Base-by-base conservation (phyloP, 2,113 vertebrate species). In the Eurystomus gularis region DNA sequence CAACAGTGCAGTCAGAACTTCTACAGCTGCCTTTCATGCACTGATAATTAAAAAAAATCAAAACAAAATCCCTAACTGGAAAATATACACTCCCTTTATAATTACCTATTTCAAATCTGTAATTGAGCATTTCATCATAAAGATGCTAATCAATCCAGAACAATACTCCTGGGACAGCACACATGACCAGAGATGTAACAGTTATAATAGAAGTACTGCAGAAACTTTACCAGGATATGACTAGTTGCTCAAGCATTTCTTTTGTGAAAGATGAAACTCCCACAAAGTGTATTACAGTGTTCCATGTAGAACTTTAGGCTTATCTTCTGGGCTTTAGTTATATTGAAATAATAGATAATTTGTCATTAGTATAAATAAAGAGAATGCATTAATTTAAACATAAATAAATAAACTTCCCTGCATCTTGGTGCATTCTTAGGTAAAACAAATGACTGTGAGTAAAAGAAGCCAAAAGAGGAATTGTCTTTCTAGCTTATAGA, bases 101-200 rank as follows among this genome's bases (percentile, higher is more conserved):
- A 97, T 97, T 95, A 96, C 91, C 81, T 84, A 57, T 96, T 96
- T 97, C 72, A 96, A 96, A 96, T 69, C 69, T 96, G 64, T 89
- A 95, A 96, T 96, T 82, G 89, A 97, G 52, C 89, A 97, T 95
- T 96, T 96, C 93, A 82, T 94, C 96, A 73, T 89, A 58, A 70
- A 94, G 91, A 96, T 80, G 75, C 42, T 96, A 81, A 95, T 88
- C 66, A 92, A 35, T 97, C 70, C 75, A 70, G 85, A 96, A 94
- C 73, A 97, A 92, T 95, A 89, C 93, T 96, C 58, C 40, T 87
- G 91, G 92, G 93, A 95, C 57, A 94, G 61, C 69, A 85, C 66
- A 72, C 42, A 55, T 7, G 8, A 94, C 66, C 84, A 92, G 82
- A 96, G 69, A 88, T 33, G 16, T 55, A 91, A 46, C 1, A 10